Base-by-base conservation (phyloP, 1,140 invertebrate genomes). In the Papilio xuthus region DNA sequence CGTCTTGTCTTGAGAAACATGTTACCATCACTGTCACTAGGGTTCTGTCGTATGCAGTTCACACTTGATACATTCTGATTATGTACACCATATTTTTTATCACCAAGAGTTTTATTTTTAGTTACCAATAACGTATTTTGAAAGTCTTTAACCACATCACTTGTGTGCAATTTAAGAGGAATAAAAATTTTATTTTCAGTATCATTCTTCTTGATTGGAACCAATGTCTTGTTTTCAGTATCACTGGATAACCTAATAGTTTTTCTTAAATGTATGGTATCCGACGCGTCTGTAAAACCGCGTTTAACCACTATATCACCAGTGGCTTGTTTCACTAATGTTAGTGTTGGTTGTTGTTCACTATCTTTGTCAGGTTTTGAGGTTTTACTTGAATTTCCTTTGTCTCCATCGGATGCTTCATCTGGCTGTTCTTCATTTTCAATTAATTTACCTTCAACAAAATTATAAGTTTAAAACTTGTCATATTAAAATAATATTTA, bases 71-170 rank as follows among this genome's bases (percentile, higher is more conserved):
- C 87, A 89, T 87, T 94, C 83, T 92, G 91, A 90, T 92, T 92
- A 90, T 94, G 89, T 89, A 94, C 89, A 92, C 90, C 84, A 85
- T 94, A 86, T 85, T 92, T 94, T 92, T 92, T 93, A 89, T 94
- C 92, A 93, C 88, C 86, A 75, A 91, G 81, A 79, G 82, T 90
- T 85, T 93, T 92, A 88, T 86, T 90, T 82, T 91, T 93, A 90
- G 90, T 92, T 82, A 88, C 90, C 89, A 94, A 87, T 87, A 92
- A 89, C 28, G 89, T 88, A 84, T 94, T 92, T 87, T 92, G 91
- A 89, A 92, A 89, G 87, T 93, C 91, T 89, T 92, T 93, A 81
- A 92, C 90, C 76, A 91, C 86, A 77, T 92, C 90, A 89, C 88
- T 86, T 76, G 87, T 79, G 75, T 90, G 86, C 74, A 92, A 78